Percentiles rank a stretch among this genome's conserved stretches.
Evolutionary conservation across 2,113 vertebrate species (phyloP).

Genomic region (Cyprinodon variegatus): DNA sequence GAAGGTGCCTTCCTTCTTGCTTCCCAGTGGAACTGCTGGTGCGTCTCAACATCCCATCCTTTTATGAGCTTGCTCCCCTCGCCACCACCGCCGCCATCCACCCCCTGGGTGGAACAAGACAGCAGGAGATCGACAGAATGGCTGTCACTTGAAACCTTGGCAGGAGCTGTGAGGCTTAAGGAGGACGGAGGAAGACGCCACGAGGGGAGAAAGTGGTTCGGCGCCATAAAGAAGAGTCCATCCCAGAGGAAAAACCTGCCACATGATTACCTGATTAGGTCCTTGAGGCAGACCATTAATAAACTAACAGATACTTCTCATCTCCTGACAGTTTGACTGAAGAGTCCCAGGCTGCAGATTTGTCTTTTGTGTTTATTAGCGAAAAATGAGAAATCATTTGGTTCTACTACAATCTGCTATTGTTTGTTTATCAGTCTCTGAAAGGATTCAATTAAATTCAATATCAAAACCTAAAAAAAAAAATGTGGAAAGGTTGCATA

Average conservation of each 20-base stretch:
- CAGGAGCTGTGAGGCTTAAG: conserved; percentile 54
- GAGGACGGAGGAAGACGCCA: conserved; percentile 51
- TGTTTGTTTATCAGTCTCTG: background rate
- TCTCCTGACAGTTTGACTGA: conserved; percentile 28
- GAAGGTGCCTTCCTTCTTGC: conserved; percentile 54
- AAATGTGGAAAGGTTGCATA: background rate
- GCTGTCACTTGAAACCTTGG: conserved; percentile 78
- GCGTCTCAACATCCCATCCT: conserved; percentile 69
- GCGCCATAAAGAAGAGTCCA: conserved; percentile 39
- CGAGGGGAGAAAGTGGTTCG: conserved; percentile 47
- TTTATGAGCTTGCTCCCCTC: conserved; percentile 70
- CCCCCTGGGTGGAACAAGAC: conserved; percentile 50
- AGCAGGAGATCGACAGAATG: conserved; percentile 60
- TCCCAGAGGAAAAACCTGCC: conserved; percentile 46
- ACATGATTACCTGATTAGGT: conserved; percentile 56
- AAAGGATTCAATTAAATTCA: background rate
- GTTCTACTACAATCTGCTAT: background rate
- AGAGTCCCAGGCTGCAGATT: conserved; percentile 3
- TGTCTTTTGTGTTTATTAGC: background rate
- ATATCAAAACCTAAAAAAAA: background rate
- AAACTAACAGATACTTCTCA: conserved; percentile 40
- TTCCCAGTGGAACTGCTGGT: conserved; percentile 61
- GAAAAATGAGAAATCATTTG: too few relatives aligned
- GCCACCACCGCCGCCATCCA: conserved; percentile 23
- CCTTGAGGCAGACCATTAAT: conserved; percentile 21